phyloP scores from a whole-genome alignment of 2,888 invertebrate species.

The Lymantria dispar region DNA sequence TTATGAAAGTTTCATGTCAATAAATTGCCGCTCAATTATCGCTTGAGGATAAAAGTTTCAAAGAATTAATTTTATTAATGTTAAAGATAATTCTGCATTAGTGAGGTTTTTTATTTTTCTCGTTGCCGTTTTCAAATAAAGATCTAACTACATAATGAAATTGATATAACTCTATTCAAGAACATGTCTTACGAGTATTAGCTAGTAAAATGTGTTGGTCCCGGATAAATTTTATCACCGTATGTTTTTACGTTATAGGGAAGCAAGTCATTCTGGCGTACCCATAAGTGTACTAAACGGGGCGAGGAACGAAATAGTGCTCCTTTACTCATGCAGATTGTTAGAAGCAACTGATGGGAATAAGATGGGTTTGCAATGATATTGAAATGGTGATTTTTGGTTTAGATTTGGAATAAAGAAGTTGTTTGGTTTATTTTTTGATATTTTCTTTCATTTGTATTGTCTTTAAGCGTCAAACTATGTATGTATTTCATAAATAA shows the following conservation, averaged over 20 bases:
- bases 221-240: conserved; percentile 10
- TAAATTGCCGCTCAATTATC: no score
- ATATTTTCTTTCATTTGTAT: neutral
- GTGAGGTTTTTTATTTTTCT: no score
- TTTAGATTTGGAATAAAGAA: conserved; percentile 15
- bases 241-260: conserved; percentile 24
- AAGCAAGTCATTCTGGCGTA: conserved; percentile 32
- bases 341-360: conserved; percentile 33
- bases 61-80: no score
- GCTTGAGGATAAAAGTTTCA: no score
- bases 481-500: no score
- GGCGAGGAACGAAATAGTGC: conserved; percentile 54
- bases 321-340: conserved; percentile 58
- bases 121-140: no score
- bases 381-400: conserved; percentile 13
- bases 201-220: neutral
- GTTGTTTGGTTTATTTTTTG: neutral
- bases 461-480: no score
- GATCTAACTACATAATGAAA: no score
- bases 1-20: no score
- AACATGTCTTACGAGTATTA: no score
- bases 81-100: no score
- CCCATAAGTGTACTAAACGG: conserved; percentile 65
- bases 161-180: no score
- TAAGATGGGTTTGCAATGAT: conserved; percentile 43